phyloP scores from a whole-genome alignment of 2,797 vertebrate genomes.

The Sparidentex hasta region DNA sequence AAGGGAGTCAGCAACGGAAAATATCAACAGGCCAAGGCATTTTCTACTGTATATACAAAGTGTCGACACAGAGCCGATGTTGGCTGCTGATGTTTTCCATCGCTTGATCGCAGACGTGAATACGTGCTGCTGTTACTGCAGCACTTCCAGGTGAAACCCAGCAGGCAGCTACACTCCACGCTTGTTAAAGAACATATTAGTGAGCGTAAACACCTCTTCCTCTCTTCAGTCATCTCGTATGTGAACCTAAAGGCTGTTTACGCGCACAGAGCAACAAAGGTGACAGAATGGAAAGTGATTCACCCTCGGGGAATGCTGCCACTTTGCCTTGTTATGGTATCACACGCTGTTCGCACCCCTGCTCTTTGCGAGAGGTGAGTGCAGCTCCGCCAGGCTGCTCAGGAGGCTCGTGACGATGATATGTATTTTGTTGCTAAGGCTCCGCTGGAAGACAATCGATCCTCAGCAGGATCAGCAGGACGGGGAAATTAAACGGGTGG shows the following conservation, averaged over 20 bases:
- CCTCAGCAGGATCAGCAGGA: neutral
- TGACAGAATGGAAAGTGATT: constrained; percentile 70
- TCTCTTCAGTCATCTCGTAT: constrained; percentile 4
- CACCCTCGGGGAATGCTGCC: constrained; percentile 59
- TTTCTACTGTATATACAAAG: constrained; percentile 57
- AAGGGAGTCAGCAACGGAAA: constrained; percentile 58
- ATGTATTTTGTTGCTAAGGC: constrained; percentile 31
- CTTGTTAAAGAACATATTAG: neutral
- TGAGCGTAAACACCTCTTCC: constrained; percentile 4
- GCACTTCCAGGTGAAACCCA: neutral
- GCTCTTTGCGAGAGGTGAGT: constrained; percentile 21
- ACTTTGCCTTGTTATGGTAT: constrained; percentile 63
- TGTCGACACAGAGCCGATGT: constrained; percentile 20
- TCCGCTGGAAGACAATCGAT: constrained; percentile 9
- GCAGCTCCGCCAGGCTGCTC: neutral
- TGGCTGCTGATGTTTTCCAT: constrained; percentile 27
- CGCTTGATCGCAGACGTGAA: constrained; percentile 21
- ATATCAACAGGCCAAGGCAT: constrained; percentile 38
- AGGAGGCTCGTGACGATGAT: constrained; percentile 8
- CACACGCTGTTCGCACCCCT: constrained; percentile 22
- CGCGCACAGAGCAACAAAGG: constrained; percentile 39
- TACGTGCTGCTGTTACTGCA: neutral
- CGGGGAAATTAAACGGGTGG: no score
- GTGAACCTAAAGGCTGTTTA: constrained; percentile 34
- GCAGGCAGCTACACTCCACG: constrained; percentile 15